Evolutionary conservation across 1,140 invertebrate genomes (phyloP).

Genomic region (Drosophila sechellia): DNA sequence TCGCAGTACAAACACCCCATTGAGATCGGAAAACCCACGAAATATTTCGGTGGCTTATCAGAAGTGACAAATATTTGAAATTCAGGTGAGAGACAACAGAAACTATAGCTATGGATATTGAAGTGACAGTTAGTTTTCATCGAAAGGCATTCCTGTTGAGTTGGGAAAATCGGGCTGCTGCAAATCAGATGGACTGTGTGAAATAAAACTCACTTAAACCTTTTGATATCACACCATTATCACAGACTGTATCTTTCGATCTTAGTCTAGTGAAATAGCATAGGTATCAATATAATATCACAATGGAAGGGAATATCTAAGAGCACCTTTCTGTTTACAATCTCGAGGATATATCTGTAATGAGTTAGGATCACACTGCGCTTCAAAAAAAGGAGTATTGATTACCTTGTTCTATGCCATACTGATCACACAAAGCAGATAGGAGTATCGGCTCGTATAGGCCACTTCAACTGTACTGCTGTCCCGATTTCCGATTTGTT

Average conservation of each 20-base stretch:
- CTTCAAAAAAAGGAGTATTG: slow-evolving; percentile 27
- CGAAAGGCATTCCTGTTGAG: not conserved
- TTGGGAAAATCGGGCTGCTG: not conserved
- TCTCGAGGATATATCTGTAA: not conserved
- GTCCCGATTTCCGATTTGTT: slow-evolving; percentile 51
- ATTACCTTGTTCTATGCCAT: slow-evolving; percentile 5
- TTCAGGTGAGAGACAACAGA: slow-evolving; percentile 56
- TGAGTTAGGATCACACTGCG: not conserved
- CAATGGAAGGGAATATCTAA: no score
- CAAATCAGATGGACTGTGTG: not conserved
- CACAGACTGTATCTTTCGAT: no score
- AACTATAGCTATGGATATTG: slow-evolving; percentile 6
- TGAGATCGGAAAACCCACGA: slow-evolving; percentile 25
- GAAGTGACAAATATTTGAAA: slow-evolving; percentile 79
- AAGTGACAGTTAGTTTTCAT: slow-evolving; percentile 7
- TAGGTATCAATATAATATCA: no score
- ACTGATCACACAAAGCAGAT: slow-evolving; percentile 10
- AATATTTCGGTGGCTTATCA: slow-evolving; percentile 69
- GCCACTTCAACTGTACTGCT: slow-evolving; percentile 23
- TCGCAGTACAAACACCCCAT: not conserved
- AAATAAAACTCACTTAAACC: not conserved
- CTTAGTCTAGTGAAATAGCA: no score
- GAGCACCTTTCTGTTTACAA: no score
- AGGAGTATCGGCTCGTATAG: slow-evolving; percentile 17
- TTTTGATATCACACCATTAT: not conserved